Percentiles rank a stretch among this genome's conserved stretches.
Evolutionary conservation across 64 coral and sea anemone species (phyloP).

Genomic region (Orbicella faveolata): DNA sequence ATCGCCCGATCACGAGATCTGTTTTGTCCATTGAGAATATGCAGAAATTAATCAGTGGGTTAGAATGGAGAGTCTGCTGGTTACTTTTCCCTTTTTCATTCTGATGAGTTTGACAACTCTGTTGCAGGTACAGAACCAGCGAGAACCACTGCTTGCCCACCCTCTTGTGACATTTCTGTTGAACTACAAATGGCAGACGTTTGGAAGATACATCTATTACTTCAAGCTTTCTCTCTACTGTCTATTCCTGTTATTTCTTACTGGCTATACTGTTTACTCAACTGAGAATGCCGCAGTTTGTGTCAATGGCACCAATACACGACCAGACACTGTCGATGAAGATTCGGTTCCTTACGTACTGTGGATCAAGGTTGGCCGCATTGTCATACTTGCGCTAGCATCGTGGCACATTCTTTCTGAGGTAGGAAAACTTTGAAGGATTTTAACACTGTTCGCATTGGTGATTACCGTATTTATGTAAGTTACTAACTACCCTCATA

Average conservation of each 20-base stretch:
- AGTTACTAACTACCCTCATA: no score
- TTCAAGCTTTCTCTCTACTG: slow-evolving; percentile 74
- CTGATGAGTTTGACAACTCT: background rate
- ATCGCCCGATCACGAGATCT: no score
- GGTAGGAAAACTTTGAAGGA: slow-evolving; percentile 49
- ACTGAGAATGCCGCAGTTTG: slow-evolving; percentile 40
- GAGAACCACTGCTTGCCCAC: slow-evolving; percentile 79
- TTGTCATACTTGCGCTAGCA: slow-evolving; percentile 60
- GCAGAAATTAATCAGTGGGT: no score
- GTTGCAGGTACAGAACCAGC: slow-evolving; percentile 64
- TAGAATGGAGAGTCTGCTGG: no score
- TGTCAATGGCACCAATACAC: background rate
- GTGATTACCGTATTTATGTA: no score
- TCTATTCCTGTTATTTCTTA: slow-evolving; percentile 83
- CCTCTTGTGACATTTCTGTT: slow-evolving; percentile 83
- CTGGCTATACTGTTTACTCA: slow-evolving; percentile 70
- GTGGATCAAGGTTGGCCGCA: slow-evolving; percentile 64
- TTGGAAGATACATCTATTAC: slow-evolving; percentile 84
- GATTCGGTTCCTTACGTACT: slow-evolving; percentile 27
- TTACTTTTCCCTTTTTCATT: background rate
- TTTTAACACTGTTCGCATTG: background rate
- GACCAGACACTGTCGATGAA: background rate
- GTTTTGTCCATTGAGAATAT: no score
- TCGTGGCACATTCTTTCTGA: slow-evolving; percentile 76
- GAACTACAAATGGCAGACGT: slow-evolving; percentile 82